These are phyloP conservation scores for Theocolax elegans DNA, from an alignment of 1,140 invertebrate species.

Conservation along the genomic window DNA sequence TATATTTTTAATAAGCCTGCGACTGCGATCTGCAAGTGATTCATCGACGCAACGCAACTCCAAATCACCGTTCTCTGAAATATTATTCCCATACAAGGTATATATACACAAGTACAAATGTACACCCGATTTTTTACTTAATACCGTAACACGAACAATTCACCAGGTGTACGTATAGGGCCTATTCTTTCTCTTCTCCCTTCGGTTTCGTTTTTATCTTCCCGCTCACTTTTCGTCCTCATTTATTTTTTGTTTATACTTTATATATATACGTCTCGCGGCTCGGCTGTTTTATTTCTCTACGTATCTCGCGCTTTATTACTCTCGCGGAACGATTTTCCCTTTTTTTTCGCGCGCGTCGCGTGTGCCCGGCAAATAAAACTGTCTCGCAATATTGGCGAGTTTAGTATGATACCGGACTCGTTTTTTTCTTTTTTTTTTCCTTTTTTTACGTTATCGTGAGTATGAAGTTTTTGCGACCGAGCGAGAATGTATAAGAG, in stretches of 20 bases:
- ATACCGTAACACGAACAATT: too few species aligned
- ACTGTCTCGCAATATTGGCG: constrained; percentile 29
- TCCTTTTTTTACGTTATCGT: constrained; percentile 4
- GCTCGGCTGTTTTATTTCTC: constrained; percentile 13
- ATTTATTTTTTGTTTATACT: neutral
- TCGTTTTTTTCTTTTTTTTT: neutral
- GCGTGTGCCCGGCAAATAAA: constrained; percentile 28
- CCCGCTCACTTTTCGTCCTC: neutral
- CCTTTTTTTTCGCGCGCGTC: neutral
- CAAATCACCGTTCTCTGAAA: too few species aligned
- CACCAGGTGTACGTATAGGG: neutral
- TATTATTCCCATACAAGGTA: too few species aligned
- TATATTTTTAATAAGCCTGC: too few species aligned
- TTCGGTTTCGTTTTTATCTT: neutral
- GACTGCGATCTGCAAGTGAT: too few species aligned
- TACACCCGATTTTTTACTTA: too few species aligned
- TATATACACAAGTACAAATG: too few species aligned
- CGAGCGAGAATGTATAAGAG: too few species aligned
- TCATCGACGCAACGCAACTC: too few species aligned
- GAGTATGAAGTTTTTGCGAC: neutral
- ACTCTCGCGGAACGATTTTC: too few species aligned
- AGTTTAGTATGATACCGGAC: constrained; percentile 14
- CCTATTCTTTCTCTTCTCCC: neutral
- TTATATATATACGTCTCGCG: neutral
- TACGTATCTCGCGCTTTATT: too few species aligned